Base-by-base conservation (phyloP, 2,113 vertebrate species). In the Microtus ochrogaster region DNA sequence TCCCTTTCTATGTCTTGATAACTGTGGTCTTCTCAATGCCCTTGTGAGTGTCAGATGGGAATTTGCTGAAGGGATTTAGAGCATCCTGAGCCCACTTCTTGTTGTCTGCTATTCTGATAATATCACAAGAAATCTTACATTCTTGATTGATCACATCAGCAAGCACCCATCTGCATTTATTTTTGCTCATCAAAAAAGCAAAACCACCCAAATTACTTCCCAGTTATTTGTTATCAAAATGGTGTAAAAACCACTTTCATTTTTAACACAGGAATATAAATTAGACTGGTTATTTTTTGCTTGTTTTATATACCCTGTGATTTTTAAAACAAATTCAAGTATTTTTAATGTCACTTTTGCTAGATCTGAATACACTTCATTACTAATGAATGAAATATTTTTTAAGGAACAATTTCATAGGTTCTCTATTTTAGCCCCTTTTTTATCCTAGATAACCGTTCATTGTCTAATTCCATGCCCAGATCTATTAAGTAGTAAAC, bases 101-200 rank as follows among this genome's bases (percentile, higher is more conserved):
- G 11, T 12, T 19, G 1, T 44, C 61, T 7, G 41, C 0, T n/a
- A 5, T 79, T 36, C 28, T 28, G 26, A 22, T 14, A 2, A 3
- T 7, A 30, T 58, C 33, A 1, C 9, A n/a, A 83, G 78, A 86
- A 96, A 89, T 79, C 44, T 21, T n/a, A 88, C 52, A 81, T 47
- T 92, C 21, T 47, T n/a, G 8, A 9, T 39, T 90, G n/a, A 47
- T 9, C 28, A 66, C 1, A 2, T 21, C 36, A 22, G 17, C 7
- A 5, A 3, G 10, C 17, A 52, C 2, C 19, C 83, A 73, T 68
- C 2, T 1, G 77, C 5, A 30, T 87, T 91, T 79, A 66, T 78
- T 94, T 90, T 13, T 3, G 44, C 72, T 89, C 24, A 84, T 84
- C 90, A 36, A 39, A 70, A 73, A 82, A 49, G 36, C 10, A 94